Evolutionary conservation across 2,888 invertebrate genomes (phyloP).

Genomic region (Crossocerus cetratus): DNA sequence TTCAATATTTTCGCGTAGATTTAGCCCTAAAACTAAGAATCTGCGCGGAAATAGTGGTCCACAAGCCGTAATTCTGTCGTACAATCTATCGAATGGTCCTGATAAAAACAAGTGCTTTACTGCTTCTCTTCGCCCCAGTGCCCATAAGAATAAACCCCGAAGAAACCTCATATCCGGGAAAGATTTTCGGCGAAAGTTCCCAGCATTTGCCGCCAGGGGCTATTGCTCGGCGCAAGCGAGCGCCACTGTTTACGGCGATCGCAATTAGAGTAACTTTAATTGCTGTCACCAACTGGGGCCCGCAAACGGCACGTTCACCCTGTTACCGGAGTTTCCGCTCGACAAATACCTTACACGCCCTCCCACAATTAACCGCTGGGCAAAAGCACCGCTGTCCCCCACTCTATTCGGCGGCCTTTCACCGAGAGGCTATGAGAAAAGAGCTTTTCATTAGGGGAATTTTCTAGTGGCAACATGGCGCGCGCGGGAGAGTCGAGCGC

Average conservation of each 20-base stretch:
- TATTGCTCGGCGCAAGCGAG: background rate
- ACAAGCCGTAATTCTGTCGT: too few relatives aligned
- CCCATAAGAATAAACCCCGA: too few relatives aligned
- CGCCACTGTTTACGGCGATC: slow-evolving; percentile 33
- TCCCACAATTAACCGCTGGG: slow-evolving; percentile 27
- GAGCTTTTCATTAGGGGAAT: too few relatives aligned
- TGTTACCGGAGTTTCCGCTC: slow-evolving; percentile 11
- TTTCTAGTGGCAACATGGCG: too few relatives aligned
- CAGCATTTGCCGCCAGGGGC: background rate
- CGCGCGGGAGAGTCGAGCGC: too few relatives aligned
- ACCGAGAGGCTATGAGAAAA: background rate
- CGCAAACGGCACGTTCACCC: slow-evolving; percentile 9
- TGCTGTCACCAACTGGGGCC: slow-evolving; percentile 18
- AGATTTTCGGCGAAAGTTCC: background rate
- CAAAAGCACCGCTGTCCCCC: slow-evolving; percentile 2
- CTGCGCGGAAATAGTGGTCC: too few relatives aligned
- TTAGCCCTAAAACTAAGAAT: too few relatives aligned
- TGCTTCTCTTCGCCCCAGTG: too few relatives aligned
- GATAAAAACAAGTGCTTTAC: too few relatives aligned
- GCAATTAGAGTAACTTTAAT: slow-evolving; percentile 48
- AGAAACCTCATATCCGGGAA: background rate
- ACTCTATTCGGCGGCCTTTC: background rate
- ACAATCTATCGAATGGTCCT: too few relatives aligned
- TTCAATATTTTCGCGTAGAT: too few relatives aligned
- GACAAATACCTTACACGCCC: slow-evolving; percentile 17